Conservation (phyloP, 2,797 vertebrate genomes). For the Brotula barbata region DNA sequence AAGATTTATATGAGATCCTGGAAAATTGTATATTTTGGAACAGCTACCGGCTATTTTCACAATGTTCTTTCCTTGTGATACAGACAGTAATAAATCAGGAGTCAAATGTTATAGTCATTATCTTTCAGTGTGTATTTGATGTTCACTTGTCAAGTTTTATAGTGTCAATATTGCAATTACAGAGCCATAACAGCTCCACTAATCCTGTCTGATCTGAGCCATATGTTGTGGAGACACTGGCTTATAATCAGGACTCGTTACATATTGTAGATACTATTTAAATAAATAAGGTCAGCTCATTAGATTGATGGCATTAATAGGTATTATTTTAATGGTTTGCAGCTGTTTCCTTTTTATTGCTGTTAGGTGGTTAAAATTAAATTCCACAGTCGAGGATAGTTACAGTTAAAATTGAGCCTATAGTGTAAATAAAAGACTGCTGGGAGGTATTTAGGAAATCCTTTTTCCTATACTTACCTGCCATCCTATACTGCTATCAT, state of each 20-base stretch:
- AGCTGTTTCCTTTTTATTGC: conserved; percentile 40
- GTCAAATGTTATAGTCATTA: background rate
- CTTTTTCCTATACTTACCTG: conserved; percentile 14
- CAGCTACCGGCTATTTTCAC: no score
- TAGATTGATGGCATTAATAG: conserved; percentile 33
- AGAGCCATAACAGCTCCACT: conserved; percentile 18
- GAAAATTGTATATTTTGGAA: no score
- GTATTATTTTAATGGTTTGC: conserved; percentile 38
- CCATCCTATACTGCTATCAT: conserved; percentile 10
- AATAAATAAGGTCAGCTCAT: conserved; percentile 34
- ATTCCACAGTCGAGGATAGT: conserved; percentile 39
- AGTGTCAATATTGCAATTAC: conserved; percentile 3
- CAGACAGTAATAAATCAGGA: conserved; percentile 19
- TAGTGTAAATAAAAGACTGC: conserved; percentile 27
- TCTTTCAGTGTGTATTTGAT: conserved; percentile 5
- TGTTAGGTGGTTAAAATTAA: conserved; percentile 34
- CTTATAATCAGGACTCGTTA: conserved; percentile 15
- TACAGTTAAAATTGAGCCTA: conserved; percentile 23
- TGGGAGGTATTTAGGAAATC: conserved; percentile 15
- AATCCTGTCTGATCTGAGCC: conserved; percentile 28
- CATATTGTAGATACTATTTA: conserved; percentile 40
- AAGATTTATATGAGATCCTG: no score
- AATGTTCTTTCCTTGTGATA: no score
- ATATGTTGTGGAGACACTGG: conserved; percentile 28
- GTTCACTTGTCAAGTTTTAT: conserved; percentile 13